A percentile compares a stretch with the other conserved stretches of the same genome.
Conservation (phyloP, 2,888 invertebrate genomes). For the Lithophane leautieri region DNA sequence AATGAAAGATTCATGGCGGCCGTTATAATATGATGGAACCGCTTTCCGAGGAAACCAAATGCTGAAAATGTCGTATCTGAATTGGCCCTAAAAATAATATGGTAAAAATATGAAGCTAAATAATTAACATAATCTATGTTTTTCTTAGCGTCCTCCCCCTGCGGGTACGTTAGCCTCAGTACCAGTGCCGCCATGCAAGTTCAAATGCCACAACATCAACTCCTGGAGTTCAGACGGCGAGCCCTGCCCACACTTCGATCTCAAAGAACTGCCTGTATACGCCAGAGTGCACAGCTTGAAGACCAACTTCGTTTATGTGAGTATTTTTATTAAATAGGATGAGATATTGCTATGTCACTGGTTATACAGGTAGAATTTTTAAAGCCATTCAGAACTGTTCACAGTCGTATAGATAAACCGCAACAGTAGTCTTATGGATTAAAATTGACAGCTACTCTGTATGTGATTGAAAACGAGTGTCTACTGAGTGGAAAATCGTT, state of each 20-base stretch:
- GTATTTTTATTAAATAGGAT: constrained; percentile 72
- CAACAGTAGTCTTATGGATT: not conserved
- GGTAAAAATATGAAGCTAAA: not conserved
- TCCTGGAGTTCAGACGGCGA: constrained; percentile 81
- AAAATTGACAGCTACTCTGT: not conserved
- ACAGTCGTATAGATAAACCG: not conserved
- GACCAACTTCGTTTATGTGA: constrained; percentile 96
- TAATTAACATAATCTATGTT: not conserved
- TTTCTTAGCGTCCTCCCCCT: constrained; percentile 92
- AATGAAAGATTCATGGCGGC: too few relatives aligned
- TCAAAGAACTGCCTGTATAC: constrained; percentile 92
- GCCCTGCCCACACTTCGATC: constrained; percentile 89
- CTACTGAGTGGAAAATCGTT: constrained; percentile 14
- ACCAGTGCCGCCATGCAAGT: constrained; percentile 93
- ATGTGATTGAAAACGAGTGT: not conserved
- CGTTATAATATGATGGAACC: too few relatives aligned
- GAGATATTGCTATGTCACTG: not conserved
- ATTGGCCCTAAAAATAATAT: not conserved
- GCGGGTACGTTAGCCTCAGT: constrained; percentile 93
- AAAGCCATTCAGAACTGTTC: not conserved
- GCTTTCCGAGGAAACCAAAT: too few relatives aligned
- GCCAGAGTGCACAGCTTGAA: constrained; percentile 95
- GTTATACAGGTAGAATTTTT: not conserved
- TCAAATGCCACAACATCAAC: constrained; percentile 92
- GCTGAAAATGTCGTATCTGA: not conserved